Conservation (phyloP, 2,797 vertebrate genomes). For the Heteromormyrus szaboi region DNA sequence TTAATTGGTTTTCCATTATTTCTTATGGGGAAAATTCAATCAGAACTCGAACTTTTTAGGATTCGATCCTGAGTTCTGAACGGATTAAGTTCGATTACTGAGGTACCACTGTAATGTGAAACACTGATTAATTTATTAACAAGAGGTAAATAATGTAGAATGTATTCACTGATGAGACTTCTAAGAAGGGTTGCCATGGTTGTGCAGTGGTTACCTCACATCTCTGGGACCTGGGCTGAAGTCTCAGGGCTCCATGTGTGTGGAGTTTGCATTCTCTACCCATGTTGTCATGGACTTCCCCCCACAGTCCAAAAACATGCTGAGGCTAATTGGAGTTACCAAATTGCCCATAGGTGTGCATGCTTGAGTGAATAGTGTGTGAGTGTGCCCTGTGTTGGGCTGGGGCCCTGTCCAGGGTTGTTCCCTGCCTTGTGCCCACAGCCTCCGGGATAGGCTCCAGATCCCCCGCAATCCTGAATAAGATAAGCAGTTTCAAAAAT, state of each 20-base stretch:
- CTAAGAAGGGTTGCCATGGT: neutral
- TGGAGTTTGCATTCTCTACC: neutral
- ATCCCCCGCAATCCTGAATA: neutral
- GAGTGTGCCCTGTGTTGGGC: too few species aligned
- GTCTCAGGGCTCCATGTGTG: neutral
- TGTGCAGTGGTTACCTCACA: neutral
- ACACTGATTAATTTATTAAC: slow-evolving; percentile 2
- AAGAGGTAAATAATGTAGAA: neutral
- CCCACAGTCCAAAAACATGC: neutral
- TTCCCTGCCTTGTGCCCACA: neutral
- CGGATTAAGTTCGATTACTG: too few species aligned
- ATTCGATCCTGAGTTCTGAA: too few species aligned
- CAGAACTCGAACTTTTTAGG: too few species aligned
- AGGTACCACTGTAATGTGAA: neutral
- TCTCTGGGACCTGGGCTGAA: neutral
- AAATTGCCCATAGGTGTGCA: neutral
- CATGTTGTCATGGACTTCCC: neutral
- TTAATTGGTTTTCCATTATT: too few species aligned
- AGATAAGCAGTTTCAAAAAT: neutral
- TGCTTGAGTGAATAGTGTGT: neutral
- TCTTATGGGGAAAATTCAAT: too few species aligned
- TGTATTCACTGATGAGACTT: neutral
- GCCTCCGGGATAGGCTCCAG: neutral
- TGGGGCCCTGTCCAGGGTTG: neutral
- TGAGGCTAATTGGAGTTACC: neutral